Percentiles rank a stretch among this genome's conserved stretches.
phyloP scores from a whole-genome alignment of 1,140 invertebrate genomes.

The Sitophilus oryzae region DNA sequence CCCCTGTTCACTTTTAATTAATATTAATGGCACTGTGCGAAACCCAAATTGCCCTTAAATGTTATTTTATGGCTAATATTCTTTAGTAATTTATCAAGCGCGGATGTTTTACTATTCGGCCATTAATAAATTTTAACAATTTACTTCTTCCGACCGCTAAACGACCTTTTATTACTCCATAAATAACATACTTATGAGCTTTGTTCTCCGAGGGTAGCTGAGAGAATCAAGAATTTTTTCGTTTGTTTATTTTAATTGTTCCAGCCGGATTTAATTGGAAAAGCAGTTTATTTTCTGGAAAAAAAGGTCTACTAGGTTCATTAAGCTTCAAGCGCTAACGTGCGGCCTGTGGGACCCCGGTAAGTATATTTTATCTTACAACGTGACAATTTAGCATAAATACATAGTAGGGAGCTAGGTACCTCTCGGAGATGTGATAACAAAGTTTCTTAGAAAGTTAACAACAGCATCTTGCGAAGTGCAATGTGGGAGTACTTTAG shows the following conservation, averaged over 20 bases:
- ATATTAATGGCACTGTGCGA: constrained; percentile 26
- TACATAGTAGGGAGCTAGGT: too few relatives aligned
- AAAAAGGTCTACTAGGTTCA: too few relatives aligned
- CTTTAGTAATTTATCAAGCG: constrained; percentile 25
- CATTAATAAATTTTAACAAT: constrained; percentile 27
- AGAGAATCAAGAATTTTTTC: not conserved
- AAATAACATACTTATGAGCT: constrained; percentile 26
- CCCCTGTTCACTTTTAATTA: constrained; percentile 28
- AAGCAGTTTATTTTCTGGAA: not conserved
- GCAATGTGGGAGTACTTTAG: too few relatives aligned
- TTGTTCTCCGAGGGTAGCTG: constrained; percentile 15
- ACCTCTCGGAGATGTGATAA: too few relatives aligned
- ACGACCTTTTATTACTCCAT: constrained; percentile 27
- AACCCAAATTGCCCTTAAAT: constrained; percentile 29
- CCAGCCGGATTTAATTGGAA: not conserved
- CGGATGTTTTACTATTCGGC: constrained; percentile 21
- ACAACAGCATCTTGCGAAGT: too few relatives aligned
- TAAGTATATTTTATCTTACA: too few relatives aligned
- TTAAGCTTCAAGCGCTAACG: too few relatives aligned
- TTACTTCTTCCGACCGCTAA: constrained; percentile 22
- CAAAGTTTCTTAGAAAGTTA: too few relatives aligned
- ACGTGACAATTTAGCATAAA: too few relatives aligned
- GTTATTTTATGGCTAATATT: constrained; percentile 30
- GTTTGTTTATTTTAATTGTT: not conserved
- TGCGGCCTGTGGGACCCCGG: too few relatives aligned